A percentile compares a stretch with the other conserved stretches of the same genome.
Conservation (phyloP, 2,797 vertebrate species). For the Trematomus bernacchii region DNA sequence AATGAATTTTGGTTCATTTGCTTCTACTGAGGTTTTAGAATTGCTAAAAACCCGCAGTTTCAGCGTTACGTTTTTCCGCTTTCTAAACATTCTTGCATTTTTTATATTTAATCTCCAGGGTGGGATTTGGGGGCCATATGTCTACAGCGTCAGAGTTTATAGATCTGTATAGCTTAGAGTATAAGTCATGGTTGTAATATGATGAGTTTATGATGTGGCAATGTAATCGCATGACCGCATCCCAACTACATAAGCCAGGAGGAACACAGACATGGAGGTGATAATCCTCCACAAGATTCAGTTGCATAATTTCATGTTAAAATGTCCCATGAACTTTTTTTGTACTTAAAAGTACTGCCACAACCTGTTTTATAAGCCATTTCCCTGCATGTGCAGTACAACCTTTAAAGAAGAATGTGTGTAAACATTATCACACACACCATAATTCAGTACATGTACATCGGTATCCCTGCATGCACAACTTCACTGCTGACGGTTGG, state of each 20-base stretch:
- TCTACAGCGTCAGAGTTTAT: slow-evolving; percentile 10
- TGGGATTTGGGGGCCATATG: neutral
- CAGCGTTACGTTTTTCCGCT: neutral
- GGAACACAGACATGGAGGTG: slow-evolving; percentile 52
- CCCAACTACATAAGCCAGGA: slow-evolving; percentile 55
- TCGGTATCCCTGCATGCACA: neutral
- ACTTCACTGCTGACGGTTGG: neutral
- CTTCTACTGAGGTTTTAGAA: neutral
- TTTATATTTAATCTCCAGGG: neutral
- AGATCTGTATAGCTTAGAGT: slow-evolving; percentile 4
- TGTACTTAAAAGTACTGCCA: neutral
- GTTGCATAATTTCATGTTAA: slow-evolving; percentile 66
- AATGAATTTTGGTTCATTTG: neutral
- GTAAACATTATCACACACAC: neutral
- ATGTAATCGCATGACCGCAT: slow-evolving; percentile 61
- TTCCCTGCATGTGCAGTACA: neutral
- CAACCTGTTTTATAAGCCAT: neutral
- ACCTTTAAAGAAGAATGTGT: neutral
- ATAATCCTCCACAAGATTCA: slow-evolving; percentile 73
- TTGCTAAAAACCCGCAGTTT: neutral
- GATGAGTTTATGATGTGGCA: slow-evolving; percentile 78
- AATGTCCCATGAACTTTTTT: slow-evolving; percentile 12
- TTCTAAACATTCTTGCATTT: neutral
- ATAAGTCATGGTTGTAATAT: slow-evolving; percentile 38
- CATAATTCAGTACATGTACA: neutral